Evolutionary conservation across 2,888 invertebrate genomes (phyloP).

Genomic region (Leptarthrus brevirostris): DNA sequence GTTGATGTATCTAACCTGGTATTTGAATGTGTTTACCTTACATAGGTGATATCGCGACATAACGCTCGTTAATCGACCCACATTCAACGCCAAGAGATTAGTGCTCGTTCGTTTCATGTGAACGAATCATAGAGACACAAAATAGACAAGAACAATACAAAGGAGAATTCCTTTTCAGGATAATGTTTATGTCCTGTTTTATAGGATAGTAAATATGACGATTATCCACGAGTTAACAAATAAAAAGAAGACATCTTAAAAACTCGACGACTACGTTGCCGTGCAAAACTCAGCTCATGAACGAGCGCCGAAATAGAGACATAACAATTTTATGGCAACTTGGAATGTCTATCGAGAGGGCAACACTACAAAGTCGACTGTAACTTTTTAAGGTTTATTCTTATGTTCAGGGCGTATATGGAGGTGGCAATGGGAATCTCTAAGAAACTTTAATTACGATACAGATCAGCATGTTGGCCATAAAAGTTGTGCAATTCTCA

Average conservation of each 20-base stretch:
- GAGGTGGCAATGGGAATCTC: constrained; percentile 23
- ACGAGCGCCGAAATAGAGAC: constrained; percentile 30
- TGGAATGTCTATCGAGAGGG: constrained; percentile 42
- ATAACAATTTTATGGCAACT: constrained; percentile 40
- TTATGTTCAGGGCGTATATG: constrained; percentile 25
- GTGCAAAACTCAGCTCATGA: constrained; percentile 12
- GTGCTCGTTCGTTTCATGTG: constrained; percentile 1
- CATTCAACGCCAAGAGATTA: constrained; percentile 9
- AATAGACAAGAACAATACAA: constrained; percentile 15
- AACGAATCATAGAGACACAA: background rate
- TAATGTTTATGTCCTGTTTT: constrained; percentile 42
- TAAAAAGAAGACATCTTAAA: constrained; percentile 41
- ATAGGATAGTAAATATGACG: constrained; percentile 45
- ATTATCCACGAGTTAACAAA: constrained; percentile 45
- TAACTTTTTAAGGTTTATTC: constrained; percentile 45
- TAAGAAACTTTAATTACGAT: constrained; percentile 39
- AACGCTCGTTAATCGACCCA: constrained; percentile 34
- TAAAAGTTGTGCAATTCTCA: constrained; percentile 39
- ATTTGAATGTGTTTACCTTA: background rate
- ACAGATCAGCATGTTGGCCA: constrained; percentile 23
- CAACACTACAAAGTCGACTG: constrained; percentile 38
- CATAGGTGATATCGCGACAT: constrained; percentile 27
- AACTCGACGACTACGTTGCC: constrained; percentile 5
- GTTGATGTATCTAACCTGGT: constrained; percentile 40
- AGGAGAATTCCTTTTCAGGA: constrained; percentile 14